Evolutionary conservation across 2,888 invertebrate genomes (phyloP).

Genomic region (Agrenia bidenticulata): DNA sequence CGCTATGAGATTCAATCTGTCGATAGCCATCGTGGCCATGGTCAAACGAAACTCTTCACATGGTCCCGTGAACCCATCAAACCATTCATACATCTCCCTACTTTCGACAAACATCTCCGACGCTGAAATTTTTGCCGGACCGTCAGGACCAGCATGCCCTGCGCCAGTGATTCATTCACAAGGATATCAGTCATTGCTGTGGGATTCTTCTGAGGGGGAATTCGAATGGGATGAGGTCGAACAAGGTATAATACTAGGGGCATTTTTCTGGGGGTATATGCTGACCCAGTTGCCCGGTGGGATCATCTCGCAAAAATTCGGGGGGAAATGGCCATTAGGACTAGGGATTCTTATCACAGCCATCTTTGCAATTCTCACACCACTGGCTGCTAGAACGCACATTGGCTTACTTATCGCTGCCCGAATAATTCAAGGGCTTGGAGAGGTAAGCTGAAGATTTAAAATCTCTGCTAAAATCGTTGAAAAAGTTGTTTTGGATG

Average conservation of each 20-base stretch:
- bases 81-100: background rate
- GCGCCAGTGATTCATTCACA: background rate
- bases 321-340: conserved; percentile 81
- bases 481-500: too few relatives aligned
- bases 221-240: conserved; percentile 64
- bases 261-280: conserved; percentile 82
- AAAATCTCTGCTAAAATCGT: background rate
- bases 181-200: background rate
- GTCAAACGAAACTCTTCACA: conserved; percentile 34
- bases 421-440: conserved; percentile 77
- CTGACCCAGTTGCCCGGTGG: conserved; percentile 82
- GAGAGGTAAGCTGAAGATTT: conserved; percentile 64
- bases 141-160: conserved; percentile 24
- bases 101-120: background rate
- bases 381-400: conserved; percentile 69
- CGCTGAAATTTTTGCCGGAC: background rate
- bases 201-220: conserved; percentile 57
- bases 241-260: conserved; percentile 41
- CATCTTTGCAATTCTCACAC: conserved; percentile 78
- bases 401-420: conserved; percentile 70
- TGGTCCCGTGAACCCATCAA: conserved; percentile 1
- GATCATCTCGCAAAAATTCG: conserved; percentile 72
- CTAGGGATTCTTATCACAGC: conserved; percentile 81
- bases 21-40: conserved; percentile 51
- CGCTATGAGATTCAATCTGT: conserved; percentile 47